Base-by-base conservation (phyloP, 2,113 vertebrate genomes). In the Anguilla japonica region DNA sequence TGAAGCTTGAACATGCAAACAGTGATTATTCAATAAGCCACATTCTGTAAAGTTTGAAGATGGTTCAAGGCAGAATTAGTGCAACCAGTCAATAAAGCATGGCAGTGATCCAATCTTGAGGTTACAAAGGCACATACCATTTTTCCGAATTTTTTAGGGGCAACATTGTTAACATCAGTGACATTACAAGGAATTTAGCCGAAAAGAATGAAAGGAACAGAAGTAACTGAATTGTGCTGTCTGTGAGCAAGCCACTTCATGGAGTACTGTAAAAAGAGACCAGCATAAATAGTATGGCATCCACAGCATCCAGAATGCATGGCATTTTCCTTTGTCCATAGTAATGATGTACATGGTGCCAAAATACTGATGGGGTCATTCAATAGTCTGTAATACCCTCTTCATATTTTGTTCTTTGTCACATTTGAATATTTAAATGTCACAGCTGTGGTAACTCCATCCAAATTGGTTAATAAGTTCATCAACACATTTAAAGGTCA, bases 391-490 rank as follows among this genome's bases (percentile, higher is more conserved):
- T 22, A 20, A 67, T 53, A 67, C 2, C 22, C 22, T 22, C 22
- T 67, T 26, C 60, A 22, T 67, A 20, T 67, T 67, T 26, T 67
- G 71, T 75, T 75, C 5, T 75, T 60, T 56, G 53, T 83, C 81
- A 9, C 34, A 75, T 50, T 43, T 75, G 71, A 85, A 85, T 63
- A 86, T 86, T 16, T 41, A 86, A 57, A 86, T 81, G 85, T 39
- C 79, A 86, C 26, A 81, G 85, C 41, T n/a, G 15, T 85, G 34
- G 43, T 86, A 81, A 86, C 80, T 40, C 79, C 85, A 43, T 43
- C 53, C 85, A 86, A 86, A 86, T 82, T 79, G 81, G 57, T 79
- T 82, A 86, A 86, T 86, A 78, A 86, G 80, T 86, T 86, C 85
- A 83, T 83, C 82, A 86, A 86, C 85, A 81, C 85, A 67, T 67